Conservation (phyloP, 2,113 vertebrate species). For the Heliornis fulica region DNA sequence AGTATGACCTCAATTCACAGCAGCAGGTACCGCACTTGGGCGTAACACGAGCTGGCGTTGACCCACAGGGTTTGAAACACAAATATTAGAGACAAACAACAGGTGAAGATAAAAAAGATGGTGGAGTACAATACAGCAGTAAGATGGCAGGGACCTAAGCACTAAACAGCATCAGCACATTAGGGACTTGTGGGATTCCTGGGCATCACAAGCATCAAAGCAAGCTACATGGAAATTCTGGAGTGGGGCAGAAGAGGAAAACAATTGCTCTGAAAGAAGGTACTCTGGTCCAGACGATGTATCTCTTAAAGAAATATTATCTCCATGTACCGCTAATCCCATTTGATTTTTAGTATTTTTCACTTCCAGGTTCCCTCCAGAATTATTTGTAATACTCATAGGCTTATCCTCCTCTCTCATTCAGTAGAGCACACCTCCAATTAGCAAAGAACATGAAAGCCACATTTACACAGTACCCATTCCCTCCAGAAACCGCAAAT, state of each 20-base stretch:
- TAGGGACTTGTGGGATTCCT: not conserved
- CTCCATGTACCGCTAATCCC: not conserved
- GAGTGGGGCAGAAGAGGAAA: not conserved
- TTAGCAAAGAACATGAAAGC: not conserved
- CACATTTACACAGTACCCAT: not conserved
- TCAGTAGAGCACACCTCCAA: not conserved
- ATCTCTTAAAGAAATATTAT: not conserved
- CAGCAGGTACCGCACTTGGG: not conserved
- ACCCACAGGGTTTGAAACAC: not conserved
- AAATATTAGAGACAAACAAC: not conserved
- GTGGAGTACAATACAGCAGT: not conserved
- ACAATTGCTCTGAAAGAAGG: not conserved
- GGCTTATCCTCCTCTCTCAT: not conserved
- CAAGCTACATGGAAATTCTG: not conserved
- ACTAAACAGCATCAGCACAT: not conserved
- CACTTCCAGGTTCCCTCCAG: not conserved
- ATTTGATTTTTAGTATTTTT: not conserved
- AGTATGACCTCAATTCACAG: not conserved
- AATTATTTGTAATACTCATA: not conserved
- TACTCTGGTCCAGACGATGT: not conserved
- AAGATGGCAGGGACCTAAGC: not conserved
- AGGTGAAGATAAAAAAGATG: not conserved
- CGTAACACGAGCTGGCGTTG: accelerated
- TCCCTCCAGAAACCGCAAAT: not conserved
- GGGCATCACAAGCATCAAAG: not conserved